phyloP scores from a whole-genome alignment of 1,140 invertebrate genomes.

The Drosophila mayri region DNA sequence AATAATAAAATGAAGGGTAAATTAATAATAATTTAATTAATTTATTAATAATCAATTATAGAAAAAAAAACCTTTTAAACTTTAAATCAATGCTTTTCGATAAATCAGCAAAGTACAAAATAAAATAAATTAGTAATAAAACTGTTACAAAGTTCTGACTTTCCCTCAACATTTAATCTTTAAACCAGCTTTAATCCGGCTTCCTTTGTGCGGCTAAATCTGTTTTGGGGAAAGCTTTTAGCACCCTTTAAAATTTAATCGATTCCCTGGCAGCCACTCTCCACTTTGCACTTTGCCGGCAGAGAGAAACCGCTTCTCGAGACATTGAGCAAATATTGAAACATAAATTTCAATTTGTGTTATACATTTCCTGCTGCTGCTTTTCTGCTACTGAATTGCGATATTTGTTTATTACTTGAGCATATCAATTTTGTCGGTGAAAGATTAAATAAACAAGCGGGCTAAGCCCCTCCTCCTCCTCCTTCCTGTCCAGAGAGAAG shows the following conservation, averaged over 20 bases:
- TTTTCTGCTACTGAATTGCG: slow-evolving; percentile 2
- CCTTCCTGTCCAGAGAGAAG: slow-evolving; percentile 18
- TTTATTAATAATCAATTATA: no score
- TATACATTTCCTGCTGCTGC: neutral
- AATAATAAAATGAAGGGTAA: neutral
- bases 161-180: neutral
- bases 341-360: slow-evolving; percentile 41
- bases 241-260: slow-evolving; percentile 27
- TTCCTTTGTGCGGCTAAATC: neutral
- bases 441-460: slow-evolving; percentile 47
- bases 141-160: neutral
- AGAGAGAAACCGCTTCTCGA: slow-evolving; percentile 17
- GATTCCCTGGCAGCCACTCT: slow-evolving; percentile 11
- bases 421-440: slow-evolving; percentile 47
- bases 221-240: slow-evolving; percentile 10
- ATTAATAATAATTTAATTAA: no score
- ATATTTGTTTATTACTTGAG: slow-evolving; percentile 47
- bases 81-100: neutral
- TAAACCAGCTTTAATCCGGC: neutral
- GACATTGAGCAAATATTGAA: slow-evolving; percentile 43
- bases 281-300: slow-evolving; percentile 15
- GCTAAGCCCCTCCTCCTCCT: neutral
- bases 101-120: neutral
- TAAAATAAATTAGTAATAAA: neutral
- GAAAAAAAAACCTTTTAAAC: no score